A percentile compares a stretch with the other conserved stretches of the same genome.
phyloP scores from a whole-genome alignment of 2,113 vertebrate species.

The Rafetus swinhoei region DNA sequence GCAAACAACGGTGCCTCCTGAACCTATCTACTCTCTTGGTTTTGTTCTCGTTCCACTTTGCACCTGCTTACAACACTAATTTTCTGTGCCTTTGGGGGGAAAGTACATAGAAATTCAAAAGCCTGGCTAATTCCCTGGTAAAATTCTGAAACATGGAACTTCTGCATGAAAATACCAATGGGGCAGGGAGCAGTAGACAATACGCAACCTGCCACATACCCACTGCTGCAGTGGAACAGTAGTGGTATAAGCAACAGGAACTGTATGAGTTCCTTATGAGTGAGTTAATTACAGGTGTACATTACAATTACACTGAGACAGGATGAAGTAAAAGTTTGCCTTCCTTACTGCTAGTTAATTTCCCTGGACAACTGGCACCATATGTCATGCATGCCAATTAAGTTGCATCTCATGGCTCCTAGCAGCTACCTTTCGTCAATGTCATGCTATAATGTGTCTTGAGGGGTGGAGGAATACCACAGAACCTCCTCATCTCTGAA shows the following conservation, averaged over 20 bases:
- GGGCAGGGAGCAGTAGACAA: background rate
- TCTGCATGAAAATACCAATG: background rate
- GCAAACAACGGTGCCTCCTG: slow-evolving; percentile 44
- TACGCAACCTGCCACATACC: fast-evolving
- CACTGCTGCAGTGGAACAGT: background rate
- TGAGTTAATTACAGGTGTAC: background rate
- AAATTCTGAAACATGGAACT: background rate
- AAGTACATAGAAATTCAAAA: background rate
- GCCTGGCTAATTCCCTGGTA: background rate
- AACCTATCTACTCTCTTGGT: background rate
- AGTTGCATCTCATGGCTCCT: background rate
- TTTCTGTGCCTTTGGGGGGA: background rate
- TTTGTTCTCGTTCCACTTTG: background rate
- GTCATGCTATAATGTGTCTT: fast-evolving
- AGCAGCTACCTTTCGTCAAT: background rate
- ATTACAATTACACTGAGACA: background rate
- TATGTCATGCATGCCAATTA: background rate
- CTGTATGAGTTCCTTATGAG: background rate
- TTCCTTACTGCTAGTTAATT: background rate
- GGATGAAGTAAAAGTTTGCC: background rate
- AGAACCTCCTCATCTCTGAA: background rate
- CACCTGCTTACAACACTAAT: background rate
- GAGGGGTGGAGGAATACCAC: background rate
- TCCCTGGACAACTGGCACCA: background rate
- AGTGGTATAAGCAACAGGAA: background rate